Percentiles rank a stretch among this genome's conserved stretches.
Evolutionary conservation across 2,113 vertebrate species (phyloP).

Genomic region (Ancistrus triradiatus): DNA sequence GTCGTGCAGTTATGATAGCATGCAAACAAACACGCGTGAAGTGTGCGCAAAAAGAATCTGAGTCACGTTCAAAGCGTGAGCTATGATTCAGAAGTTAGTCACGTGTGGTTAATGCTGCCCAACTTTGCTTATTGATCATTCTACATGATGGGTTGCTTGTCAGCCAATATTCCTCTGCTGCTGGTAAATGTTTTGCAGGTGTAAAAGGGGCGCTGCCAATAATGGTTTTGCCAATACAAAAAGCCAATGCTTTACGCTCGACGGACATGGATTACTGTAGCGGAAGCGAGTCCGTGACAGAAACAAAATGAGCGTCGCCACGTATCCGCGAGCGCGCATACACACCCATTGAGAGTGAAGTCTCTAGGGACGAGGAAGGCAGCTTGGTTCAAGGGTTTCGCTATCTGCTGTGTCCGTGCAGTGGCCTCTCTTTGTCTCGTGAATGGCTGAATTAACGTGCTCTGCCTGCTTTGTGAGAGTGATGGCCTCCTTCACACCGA

Average conservation of each 20-base stretch:
- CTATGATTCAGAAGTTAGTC: slow-evolving; percentile 28
- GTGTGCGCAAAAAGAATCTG: no score
- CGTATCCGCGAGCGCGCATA: neutral
- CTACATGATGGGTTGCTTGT: neutral
- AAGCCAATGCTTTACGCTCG: neutral
- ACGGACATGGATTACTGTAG: neutral
- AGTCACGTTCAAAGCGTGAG: no score
- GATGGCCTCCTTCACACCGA: slow-evolving; percentile 39
- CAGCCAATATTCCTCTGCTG: neutral
- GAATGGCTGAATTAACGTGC: slow-evolving; percentile 37
- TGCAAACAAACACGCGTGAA: no score
- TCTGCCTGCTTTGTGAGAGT: slow-evolving; percentile 32
- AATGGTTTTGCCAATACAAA: neutral
- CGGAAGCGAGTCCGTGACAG: neutral
- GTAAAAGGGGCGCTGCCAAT: neutral
- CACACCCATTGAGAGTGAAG: neutral
- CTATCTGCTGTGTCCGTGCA: slow-evolving; percentile 42
- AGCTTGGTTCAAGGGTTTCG: slow-evolving; percentile 23
- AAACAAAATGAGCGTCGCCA: neutral
- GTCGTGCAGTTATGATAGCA: no score
- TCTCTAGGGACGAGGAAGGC: neutral
- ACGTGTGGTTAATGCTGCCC: slow-evolving; percentile 15
- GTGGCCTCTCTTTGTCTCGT: slow-evolving; percentile 31
- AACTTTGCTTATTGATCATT: slow-evolving; percentile 7
- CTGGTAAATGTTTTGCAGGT: slow-evolving; percentile 1